These are phyloP conservation scores for Capreolus pygargus DNA, from an alignment of 2,113 vertebrate species.

Conservation along the genomic window DNA sequence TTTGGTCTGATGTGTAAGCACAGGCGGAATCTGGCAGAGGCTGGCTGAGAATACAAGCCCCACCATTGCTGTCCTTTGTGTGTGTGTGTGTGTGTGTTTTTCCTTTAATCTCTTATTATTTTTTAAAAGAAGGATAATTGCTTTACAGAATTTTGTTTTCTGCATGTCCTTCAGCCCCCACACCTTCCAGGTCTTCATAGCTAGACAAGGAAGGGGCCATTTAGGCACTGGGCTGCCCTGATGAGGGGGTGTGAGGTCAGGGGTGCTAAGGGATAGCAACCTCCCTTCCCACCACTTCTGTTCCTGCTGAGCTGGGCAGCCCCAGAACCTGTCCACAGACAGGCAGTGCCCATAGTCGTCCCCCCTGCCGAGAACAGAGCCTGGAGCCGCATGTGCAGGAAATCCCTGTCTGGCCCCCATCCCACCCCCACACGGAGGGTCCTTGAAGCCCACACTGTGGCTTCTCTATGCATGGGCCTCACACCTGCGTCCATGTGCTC, in stretches of 20 bases:
- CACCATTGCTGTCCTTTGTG: too few relatives aligned
- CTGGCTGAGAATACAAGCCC: too few relatives aligned
- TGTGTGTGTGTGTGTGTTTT: too few relatives aligned
- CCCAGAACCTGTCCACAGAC: neutral
- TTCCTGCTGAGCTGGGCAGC: neutral
- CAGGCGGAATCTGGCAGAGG: too few relatives aligned
- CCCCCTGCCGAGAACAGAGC: neutral
- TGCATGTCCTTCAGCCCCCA: neutral
- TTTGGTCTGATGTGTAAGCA: too few relatives aligned
- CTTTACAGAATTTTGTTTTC: too few relatives aligned
- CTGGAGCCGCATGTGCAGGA: neutral
- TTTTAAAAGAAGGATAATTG: too few relatives aligned
- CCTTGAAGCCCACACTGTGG: fast-evolving
- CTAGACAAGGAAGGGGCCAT: neutral
- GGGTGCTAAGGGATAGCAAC: neutral
- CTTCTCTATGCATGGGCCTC: too few relatives aligned
- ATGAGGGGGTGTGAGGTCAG: neutral
- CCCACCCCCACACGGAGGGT: neutral
- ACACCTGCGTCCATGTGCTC: too few relatives aligned
- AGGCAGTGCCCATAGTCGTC: fast-evolving
- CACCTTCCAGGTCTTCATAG: neutral
- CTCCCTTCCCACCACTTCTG: neutral
- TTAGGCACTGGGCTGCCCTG: neutral
- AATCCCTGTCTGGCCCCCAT: neutral
- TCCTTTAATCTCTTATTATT: too few relatives aligned